Conservation (phyloP, 30 jellyfish, hydroid and myxozoan species). For the Nemopilema nomurai region DNA sequence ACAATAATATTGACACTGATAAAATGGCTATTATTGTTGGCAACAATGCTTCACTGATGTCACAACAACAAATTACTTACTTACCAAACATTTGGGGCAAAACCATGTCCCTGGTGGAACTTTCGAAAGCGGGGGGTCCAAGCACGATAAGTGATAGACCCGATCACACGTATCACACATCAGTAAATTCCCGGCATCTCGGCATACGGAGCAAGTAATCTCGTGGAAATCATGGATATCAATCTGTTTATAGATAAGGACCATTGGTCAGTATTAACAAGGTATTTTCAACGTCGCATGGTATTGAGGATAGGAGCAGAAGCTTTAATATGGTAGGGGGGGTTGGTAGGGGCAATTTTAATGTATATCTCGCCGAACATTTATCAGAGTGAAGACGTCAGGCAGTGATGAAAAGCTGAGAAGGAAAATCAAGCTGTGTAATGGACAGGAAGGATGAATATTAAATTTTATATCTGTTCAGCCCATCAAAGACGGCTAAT, state of each 20-base stretch:
- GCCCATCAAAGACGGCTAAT: too few species aligned
- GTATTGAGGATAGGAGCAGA: background rate
- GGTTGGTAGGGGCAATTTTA: background rate
- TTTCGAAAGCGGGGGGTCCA: constrained; percentile 59
- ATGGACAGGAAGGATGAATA: too few species aligned
- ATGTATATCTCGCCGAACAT: too few species aligned
- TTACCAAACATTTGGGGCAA: constrained; percentile 71
- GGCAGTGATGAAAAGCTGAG: too few species aligned
- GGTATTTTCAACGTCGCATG: background rate
- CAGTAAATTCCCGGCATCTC: constrained; percentile 62
- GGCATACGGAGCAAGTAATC: constrained; percentile 58
- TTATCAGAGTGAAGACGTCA: too few species aligned
- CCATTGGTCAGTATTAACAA: background rate
- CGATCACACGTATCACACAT: constrained; percentile 78
- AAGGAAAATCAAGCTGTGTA: too few species aligned
- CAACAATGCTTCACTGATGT: too few species aligned
- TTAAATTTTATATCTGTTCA: too few species aligned
- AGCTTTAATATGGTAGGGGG: background rate
- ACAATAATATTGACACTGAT: too few species aligned
- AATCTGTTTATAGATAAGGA: constrained; percentile 20
- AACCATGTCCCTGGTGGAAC: constrained; percentile 80
- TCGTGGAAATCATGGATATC: constrained; percentile 70
- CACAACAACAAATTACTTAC: background rate
- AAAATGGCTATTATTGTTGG: too few species aligned
- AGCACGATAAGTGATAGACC: constrained; percentile 64